Evolutionary conservation across 1,140 invertebrate genomes (phyloP).

Genomic region (Solen grandis): DNA sequence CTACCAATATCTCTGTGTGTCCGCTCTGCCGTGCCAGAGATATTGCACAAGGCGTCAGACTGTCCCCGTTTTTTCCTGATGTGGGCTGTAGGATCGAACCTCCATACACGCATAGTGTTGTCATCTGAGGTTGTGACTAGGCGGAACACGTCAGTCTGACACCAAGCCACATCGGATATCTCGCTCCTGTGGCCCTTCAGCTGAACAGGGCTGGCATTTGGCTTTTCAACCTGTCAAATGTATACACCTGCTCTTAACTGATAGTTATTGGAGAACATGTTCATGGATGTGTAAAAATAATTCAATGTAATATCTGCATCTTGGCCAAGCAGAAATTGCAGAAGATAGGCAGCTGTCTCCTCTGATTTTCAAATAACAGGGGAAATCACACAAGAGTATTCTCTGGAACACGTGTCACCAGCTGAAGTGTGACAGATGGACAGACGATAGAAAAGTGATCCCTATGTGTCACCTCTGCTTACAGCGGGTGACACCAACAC

Average conservation of each 20-base stretch:
- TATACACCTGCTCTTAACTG: background rate
- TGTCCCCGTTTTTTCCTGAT: slow-evolving; percentile 1
- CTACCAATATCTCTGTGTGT: slow-evolving; percentile 46
- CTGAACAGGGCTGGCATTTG: slow-evolving; percentile 79
- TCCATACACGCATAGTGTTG: slow-evolving; percentile 88
- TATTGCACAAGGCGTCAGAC: background rate
- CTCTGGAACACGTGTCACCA: no score
- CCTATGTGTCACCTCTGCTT: no score
- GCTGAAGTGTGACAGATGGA: no score
- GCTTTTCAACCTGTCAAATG: slow-evolving; percentile 56
- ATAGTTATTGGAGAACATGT: no score
- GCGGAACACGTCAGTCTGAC: slow-evolving; percentile 81
- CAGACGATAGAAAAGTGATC: no score
- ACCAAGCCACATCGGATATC: slow-evolving; percentile 92
- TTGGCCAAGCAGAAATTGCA: no score
- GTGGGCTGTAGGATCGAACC: slow-evolving; percentile 62
- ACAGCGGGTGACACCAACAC: no score
- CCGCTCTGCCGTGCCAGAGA: slow-evolving; percentile 30
- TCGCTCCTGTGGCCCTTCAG: slow-evolving; percentile 89
- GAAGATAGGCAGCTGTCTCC: no score
- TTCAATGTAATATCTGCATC: no score
- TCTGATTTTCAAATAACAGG: no score
- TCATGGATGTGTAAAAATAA: no score
- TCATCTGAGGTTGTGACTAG: slow-evolving; percentile 91
- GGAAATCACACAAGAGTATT: no score